Percentiles rank a stretch among this genome's conserved stretches.
Conservation (phyloP, 2,888 invertebrate species). For the Antheraea yamamai region DNA sequence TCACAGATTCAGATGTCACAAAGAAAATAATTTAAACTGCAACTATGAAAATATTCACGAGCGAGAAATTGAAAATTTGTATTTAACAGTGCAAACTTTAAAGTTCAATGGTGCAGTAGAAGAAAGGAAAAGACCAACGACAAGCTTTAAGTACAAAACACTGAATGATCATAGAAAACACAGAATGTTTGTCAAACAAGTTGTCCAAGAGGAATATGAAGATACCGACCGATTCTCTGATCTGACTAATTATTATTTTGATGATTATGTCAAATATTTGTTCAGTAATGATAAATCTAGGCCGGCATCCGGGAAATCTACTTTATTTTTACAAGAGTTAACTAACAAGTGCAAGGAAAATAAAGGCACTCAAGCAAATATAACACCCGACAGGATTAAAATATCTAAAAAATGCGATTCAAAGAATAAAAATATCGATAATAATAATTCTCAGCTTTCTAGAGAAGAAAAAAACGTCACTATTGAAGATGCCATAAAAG, state of each 20-base stretch:
- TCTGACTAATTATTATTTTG: conserved; percentile 61
- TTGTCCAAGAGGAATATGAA: conserved; percentile 47
- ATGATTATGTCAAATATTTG: conserved; percentile 69
- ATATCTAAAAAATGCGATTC: conserved; percentile 37
- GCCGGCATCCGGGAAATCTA: conserved; percentile 64
- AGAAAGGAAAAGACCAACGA: conserved; percentile 53
- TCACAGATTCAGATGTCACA: conserved; percentile 57
- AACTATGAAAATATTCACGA: conserved; percentile 33
- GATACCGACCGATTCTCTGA: conserved; percentile 59
- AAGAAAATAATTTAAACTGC: conserved; percentile 33
- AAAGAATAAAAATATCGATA: conserved; percentile 34
- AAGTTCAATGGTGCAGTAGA: conserved; percentile 63
- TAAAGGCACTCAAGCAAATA: conserved; percentile 55
- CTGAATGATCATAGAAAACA: conserved; percentile 52
- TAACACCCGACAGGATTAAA: conserved; percentile 36
- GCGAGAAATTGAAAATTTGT: conserved; percentile 51
- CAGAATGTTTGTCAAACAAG: conserved; percentile 73
- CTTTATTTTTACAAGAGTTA: conserved; percentile 47
- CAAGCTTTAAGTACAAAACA: conserved; percentile 69
- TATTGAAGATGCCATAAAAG: conserved; percentile 37
- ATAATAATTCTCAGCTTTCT: conserved; percentile 20
- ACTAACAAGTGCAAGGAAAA: conserved; percentile 48
- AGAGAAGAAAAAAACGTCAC: conserved; percentile 34
- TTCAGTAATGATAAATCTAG: conserved; percentile 58
- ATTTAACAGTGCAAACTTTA: conserved; percentile 69